A percentile compares a stretch with the other conserved stretches of the same genome.
These are phyloP conservation scores for Cryptomyrus ogoouensis DNA, from an alignment of 2,113 vertebrate genomes.

Conservation along the genomic window DNA sequence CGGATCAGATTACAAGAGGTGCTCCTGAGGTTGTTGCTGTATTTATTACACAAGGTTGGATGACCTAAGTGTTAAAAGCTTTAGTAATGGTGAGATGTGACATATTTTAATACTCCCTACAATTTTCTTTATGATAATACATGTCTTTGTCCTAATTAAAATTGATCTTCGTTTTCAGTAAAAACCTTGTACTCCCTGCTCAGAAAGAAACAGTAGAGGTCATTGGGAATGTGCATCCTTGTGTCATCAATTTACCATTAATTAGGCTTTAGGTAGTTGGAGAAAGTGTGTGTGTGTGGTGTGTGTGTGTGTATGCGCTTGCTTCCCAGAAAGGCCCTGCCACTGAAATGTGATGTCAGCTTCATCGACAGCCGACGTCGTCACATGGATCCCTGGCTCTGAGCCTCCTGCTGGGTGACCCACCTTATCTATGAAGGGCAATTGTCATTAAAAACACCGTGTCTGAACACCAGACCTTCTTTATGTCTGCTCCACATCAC, in stretches of 20 bases:
- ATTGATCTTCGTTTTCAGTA: not conserved
- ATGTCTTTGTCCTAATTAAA: not conserved
- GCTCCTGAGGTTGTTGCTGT: not conserved
- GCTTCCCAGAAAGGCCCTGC: not conserved
- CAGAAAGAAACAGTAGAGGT: not conserved
- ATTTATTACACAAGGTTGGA: not conserved
- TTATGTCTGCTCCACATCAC: conserved; percentile 22
- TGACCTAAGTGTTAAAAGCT: not conserved
- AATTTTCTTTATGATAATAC: not conserved
- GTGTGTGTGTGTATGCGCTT: not conserved
- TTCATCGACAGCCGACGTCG: not conserved
- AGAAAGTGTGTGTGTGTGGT: not conserved
- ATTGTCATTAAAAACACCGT: not conserved
- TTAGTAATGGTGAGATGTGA: not conserved
- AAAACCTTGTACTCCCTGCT: not conserved
- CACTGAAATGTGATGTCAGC: not conserved
- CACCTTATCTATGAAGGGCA: not conserved
- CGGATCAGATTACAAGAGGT: not conserved
- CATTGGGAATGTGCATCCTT: conserved; percentile 20
- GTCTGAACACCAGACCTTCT: not conserved
- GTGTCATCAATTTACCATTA: conserved; percentile 40
- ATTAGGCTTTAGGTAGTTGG: not conserved
- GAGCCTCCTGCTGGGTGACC: not conserved
- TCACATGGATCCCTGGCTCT: not conserved
- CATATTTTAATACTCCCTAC: not conserved